Base-by-base conservation (phyloP, 1,140 invertebrate species). In the Drosophila ananassae region DNA sequence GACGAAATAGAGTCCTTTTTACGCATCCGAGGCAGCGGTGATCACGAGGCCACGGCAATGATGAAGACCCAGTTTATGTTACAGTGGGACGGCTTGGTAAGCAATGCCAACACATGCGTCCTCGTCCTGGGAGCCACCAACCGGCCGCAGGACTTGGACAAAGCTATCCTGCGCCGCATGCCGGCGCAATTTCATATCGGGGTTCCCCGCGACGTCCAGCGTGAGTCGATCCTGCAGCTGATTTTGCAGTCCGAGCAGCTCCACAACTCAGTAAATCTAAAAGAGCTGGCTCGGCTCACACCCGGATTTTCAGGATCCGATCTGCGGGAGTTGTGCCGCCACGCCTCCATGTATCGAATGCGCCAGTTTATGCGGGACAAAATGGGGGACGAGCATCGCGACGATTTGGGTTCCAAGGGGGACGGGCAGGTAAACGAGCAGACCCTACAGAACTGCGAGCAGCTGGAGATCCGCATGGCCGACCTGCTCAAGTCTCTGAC, bases 1-100 rank as follows among this genome's bases (percentile, higher is more conserved):
- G 98, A 99, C 93, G 98, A 99, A 94, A 99, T 99, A 80, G 98
- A 99, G 93, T 99, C 98, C 9, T 98, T 99, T 92, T 93, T 99
- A 62, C 94, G 98, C 53, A 94, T 95, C 21, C 94, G 98, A 50
- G 96, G 96, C 81, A 93, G 95, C 1, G 95, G 96, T 74, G 98
- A 99, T 93, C 98, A 99, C 92, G 99, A 99, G 93, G 98, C 98
- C 1, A 99, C 98, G 1, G 97, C 98, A 6, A 99, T 99, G 98
- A 99, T 99, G 95, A 99, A 99, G 93, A 95, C 96, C 30, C 95
- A 97, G 91, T 97, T 97, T 87, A 97, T 97, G 96, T 96, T 95
- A 22, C 92, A 96, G 32, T 97, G 96, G 95, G 97, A 98, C 92
- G 97, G 97, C 3, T 93, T 98, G 50, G 95, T 95, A 76, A 97